Base-by-base conservation (phyloP, 1,140 invertebrate genomes). In the Octopus sinensis region DNA sequence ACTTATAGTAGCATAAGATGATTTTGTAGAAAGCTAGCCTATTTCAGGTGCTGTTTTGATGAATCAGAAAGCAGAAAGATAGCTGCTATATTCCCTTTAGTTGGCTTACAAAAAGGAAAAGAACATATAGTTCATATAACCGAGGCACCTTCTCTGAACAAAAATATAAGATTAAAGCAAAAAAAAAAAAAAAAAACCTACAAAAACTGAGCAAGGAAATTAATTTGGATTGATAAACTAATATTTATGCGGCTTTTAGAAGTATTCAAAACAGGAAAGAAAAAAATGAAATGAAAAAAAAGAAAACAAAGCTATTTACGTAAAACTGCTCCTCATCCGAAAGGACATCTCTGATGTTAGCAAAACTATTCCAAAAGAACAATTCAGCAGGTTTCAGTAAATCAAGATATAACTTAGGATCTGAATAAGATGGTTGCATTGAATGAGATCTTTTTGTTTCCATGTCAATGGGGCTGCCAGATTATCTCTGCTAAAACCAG, bases 351-450 rank as follows among this genome's bases (percentile, higher is more conserved):
- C 6, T 73, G 0, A 73, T n/a, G 13, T 73, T 73, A n/a, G 17
- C 68, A 23, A 73, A n/a, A 73, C 68, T 73, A 23, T 23, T 73
- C 68, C 68, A 73, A 12, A 73, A n/a, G 68, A 73, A 73, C 17
- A 73, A 73, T 73, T 73, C 68, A 73, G 68, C 68, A 73, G 68
- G 68, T 73, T 73, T 73, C 68, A 73, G 13, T 13, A 73, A 13
- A 73, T 73, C 68, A 13, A 73, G 68, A 23, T 73, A 73, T 23
- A 73, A 17, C 30, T 73, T 73, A 13, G 68, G 68, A 73, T 73
- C 68, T n/a, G 68, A 73, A 23, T 73, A 73, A 6, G 68, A 73
- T 9, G 68, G 7, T n/a, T 73, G 68, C 68, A 73, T 73, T 17
- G 17, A 43, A 43, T 43, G 30, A 43, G 30, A 43, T 3, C 30